Evolutionary conservation across 2,113 vertebrate genomes (phyloP), one percentile per base, ranked within the genome.

Genomic region (Noctilio leporinus): DNA sequence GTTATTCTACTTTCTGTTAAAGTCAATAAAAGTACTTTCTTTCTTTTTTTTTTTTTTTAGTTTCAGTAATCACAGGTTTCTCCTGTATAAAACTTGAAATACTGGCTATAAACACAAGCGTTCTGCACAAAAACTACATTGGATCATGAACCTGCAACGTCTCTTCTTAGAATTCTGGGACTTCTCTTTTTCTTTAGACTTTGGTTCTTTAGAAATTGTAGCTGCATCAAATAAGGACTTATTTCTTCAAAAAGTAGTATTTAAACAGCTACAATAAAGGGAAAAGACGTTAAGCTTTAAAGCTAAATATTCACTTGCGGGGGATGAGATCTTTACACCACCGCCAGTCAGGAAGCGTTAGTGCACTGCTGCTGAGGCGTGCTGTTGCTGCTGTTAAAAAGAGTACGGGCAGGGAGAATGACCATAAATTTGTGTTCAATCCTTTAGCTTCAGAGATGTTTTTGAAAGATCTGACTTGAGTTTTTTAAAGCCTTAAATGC

Each of bases 121-220:
- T 45, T 86, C 35, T 26, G 30, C 51, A 94, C 20, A 86, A 92
- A 96, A 95, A 55, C 43, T 78, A 51, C 6, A 94, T 38, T 77
- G 16, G 45, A 57, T 95, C 38, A 89, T 95, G 92, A 96, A 86
- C 76, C 65, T 82, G 47, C 14, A 93, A 40, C 3, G 33, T 47
- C 57, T 94, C 89, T 94, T 89, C 86, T 86, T 35, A 64, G 38
- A 87, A 77, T 70, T 83, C 80, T 91, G 62, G 64, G 28, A 73
- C 62, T 96, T 91, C 40, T 84, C 49, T 69, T 78, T 86, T 85
- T 70, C 92, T 89, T 45, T 10, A 72, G 38, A 85, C 64, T 75
- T 85, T 10, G 35, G 65, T 88, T 93, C 96, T 77, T 96, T 91
- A 95, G 85, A 90, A 96, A 64, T 22, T 89, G 62, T 33, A 97